These are phyloP conservation scores for Acromyrmex heyeri DNA, from an alignment of 1,140 invertebrate species.

Conservation along the genomic window DNA sequence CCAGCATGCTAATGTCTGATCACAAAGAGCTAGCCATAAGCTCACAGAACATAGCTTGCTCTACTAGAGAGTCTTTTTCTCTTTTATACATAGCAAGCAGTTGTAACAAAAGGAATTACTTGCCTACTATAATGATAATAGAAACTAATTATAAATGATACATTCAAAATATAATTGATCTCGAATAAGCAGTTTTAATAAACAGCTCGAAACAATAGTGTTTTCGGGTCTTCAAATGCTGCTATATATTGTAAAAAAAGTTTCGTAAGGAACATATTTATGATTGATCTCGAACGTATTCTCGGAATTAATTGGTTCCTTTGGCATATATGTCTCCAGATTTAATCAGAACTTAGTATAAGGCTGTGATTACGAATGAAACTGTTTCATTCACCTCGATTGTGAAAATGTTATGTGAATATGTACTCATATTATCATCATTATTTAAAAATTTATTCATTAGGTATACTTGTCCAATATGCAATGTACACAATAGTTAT, in stretches of 20 bases:
- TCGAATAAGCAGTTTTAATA: slow-evolving; percentile 2
- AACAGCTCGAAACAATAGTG: slow-evolving; percentile 31
- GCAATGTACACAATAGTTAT: slow-evolving; percentile 54
- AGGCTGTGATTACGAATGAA: slow-evolving; percentile 28
- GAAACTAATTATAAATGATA: slow-evolving; percentile 27
- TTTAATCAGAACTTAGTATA: slow-evolving; percentile 54
- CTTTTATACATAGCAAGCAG: slow-evolving; percentile 39
- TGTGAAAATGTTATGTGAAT: background rate
- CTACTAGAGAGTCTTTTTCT: slow-evolving; percentile 39
- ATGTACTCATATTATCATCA: background rate
- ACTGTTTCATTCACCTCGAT: background rate
- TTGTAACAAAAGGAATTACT: slow-evolving; percentile 42
- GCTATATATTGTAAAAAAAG: background rate
- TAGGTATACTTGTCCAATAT: slow-evolving; percentile 43
- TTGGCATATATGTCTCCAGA: background rate
- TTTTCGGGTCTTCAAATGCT: slow-evolving; percentile 17
- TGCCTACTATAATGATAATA: slow-evolving; percentile 40
- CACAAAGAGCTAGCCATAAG: background rate
- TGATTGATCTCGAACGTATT: slow-evolving; percentile 18
- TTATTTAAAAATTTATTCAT: slow-evolving; percentile 39
- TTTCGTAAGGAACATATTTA: background rate
- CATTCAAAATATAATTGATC: slow-evolving; percentile 49
- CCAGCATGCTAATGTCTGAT: slow-evolving; percentile 25
- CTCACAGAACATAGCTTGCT: background rate
- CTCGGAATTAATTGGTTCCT: background rate